Evolutionary conservation across 2,888 invertebrate species (phyloP), one percentile per base, ranked within the genome.

Genomic region (Scaptomyza flava): DNA sequence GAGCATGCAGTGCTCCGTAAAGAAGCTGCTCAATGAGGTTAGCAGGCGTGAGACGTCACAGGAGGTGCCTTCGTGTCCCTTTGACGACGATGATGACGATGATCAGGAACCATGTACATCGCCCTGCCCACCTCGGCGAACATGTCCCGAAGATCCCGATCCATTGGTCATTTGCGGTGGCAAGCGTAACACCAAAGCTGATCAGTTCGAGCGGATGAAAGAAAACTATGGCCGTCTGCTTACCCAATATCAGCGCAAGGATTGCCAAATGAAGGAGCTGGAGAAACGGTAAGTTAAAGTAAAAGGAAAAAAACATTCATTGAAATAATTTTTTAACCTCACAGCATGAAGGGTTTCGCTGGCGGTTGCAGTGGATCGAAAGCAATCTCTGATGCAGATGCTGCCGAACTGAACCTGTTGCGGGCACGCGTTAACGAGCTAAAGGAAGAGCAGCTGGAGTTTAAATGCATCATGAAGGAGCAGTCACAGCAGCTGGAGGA

Each of bases 401-500:
- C 89, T 4, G 85, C 90, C 0, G 86, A 86, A 34, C 59, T 90
- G 5, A 83, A 90, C 54, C 63, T 92, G 11, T 58, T 91, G 12
- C 88, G 91, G 0, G 78, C 82, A 2, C 88, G 91, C 6, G 82
- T 91, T 8, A 85, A 81, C 12, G 91, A 92, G 20, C 62, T 91
- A 54, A 88, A 89, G 51, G 91, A 91, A 64, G 91, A 92, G 53
- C 91, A 91, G 59, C 62, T 87, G 3, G 91, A 92, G 68, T 91
- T 91, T 64, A 91, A 90, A 68, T 91, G 91, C 48, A 84, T 92
- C 9, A 91, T 92, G 78, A 90, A 89, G 52, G 92, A 92, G 59
- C 91, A 92, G 68, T 89, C 91, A 0, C 82, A 87, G 20, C 91
- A 91, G 57, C 69, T 91, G 34, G 91, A 91, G n/a, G 91, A 91